Conservation (phyloP, 2,888 invertebrate species). For the Tubulanus polymorphus region DNA sequence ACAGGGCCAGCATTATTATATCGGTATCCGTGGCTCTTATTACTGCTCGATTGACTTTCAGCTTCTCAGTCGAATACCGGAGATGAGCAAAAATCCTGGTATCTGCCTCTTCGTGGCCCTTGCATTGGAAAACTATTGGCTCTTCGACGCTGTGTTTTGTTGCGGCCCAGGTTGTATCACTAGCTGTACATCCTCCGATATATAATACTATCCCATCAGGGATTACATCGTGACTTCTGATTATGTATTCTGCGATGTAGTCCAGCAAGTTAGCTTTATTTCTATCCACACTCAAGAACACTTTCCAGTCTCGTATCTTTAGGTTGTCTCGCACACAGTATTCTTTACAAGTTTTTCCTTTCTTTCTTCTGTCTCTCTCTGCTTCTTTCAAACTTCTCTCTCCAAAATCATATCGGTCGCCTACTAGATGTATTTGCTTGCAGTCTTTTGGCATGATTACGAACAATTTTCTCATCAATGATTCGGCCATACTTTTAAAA, state of each 20-base stretch:
- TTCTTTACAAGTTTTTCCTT: background rate
- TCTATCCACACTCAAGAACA: background rate
- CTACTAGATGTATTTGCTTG: background rate
- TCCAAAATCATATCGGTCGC: background rate
- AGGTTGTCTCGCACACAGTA: background rate
- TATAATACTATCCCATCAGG: background rate
- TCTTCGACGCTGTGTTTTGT: background rate
- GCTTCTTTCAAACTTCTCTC: background rate
- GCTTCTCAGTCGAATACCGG: background rate
- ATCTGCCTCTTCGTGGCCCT: background rate
- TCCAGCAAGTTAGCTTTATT: background rate
- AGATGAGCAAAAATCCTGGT: conserved; percentile 2
- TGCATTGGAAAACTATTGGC: background rate
- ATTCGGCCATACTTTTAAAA: background rate
- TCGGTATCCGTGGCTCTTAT: conserved; percentile 1
- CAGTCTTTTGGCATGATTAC: background rate
- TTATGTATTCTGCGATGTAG: background rate
- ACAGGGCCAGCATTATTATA: background rate
- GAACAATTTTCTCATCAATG: background rate
- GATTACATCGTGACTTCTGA: background rate
- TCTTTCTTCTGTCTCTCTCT: background rate
- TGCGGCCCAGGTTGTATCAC: too few relatives aligned
- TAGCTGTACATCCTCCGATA: background rate
- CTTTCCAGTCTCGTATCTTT: background rate
- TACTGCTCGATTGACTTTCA: background rate